These are phyloP conservation scores for Harpegnathos saltator DNA, from an alignment of 1,140 invertebrate genomes.

Conservation along the genomic window DNA sequence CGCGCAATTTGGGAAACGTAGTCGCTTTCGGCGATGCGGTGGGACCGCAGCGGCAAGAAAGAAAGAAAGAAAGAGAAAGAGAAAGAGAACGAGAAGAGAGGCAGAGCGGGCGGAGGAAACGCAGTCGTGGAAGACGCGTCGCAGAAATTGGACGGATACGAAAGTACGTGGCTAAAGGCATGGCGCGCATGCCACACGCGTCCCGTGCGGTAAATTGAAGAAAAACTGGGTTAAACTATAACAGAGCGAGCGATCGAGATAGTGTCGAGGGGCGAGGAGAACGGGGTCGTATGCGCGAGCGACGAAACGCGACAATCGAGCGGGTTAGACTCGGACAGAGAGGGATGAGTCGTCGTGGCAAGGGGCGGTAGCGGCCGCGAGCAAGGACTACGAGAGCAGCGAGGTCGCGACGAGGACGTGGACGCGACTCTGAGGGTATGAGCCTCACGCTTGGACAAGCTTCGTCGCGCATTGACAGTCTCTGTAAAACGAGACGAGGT, in stretches of 20 bases:
- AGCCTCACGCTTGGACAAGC: background rate
- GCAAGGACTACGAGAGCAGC: too few relatives aligned
- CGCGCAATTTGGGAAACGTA: conserved; percentile 37
- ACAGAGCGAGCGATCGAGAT: conserved; percentile 51
- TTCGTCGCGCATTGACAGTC: background rate
- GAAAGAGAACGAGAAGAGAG: background rate
- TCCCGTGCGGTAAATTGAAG: conserved; percentile 65
- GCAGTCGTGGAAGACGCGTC: background rate
- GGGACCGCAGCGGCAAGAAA: background rate
- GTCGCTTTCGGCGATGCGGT: background rate
- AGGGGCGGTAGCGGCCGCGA: background rate
- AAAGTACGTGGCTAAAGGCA: conserved; percentile 9
- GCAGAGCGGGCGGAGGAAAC: background rate
- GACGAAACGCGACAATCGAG: conserved; percentile 42
- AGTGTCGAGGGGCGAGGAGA: conserved; percentile 6
- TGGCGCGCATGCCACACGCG: conserved; percentile 20
- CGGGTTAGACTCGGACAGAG: background rate
- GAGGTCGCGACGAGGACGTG: too few relatives aligned
- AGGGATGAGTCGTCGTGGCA: too few relatives aligned
- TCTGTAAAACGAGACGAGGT: conserved; percentile 1
- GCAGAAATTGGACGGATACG: conserved; percentile 46
- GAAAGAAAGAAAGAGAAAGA: too few relatives aligned
- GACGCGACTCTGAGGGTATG: background rate
- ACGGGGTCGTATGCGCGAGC: background rate
- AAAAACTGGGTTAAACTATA: conserved; percentile 74